Evolutionary conservation across 2,888 invertebrate species (phyloP), one percentile per base, ranked within the genome.

Genomic region (Drosophila tanythrix): DNA sequence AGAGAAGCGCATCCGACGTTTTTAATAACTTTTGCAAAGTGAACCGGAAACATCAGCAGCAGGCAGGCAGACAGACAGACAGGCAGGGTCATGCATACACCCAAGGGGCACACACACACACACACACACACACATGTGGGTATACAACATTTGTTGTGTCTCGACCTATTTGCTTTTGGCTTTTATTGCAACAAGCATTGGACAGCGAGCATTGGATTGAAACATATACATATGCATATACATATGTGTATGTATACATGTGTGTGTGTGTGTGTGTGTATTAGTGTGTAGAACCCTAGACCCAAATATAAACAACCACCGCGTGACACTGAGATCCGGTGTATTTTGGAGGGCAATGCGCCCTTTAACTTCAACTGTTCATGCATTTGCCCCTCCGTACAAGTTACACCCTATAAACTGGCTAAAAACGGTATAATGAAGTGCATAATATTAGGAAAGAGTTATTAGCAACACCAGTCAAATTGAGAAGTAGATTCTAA

Each of bases 11-110:
- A 79, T 66, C 81, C 71, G 79, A 81, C 66, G 27, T 69, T 79
- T 86, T 79, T 79, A 89, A 86, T 87, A 87, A 84, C 79, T 77
- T 87, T 83, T 80, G 88, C 83, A 86, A 86, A 84, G 76, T 80
- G 81, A 83, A 86, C 83, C 84, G 89, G 89, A 84, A 84, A 86
- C 74, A 78, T 66, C 51, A 63, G 69, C 76, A 70, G 80, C 76
- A 70, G 80, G 72, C 72, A 70, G 78, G 76, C n/a, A 43, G 43
- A 11, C 72, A 70, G 78, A 71, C n/a, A 43, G 43, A 11, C 46
- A 15, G 15, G 46, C 46, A 69, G 79, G 80, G 76, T 80, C 79
- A 78, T 68, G 55, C 48, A 74, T 58, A 67, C 68, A 76, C 70
- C 75, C 46, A 68, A 62, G 51, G 21, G 46, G 36, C 65, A 68